Evolutionary conservation across 30 jellyfish, hydroid and myxozoan genomes (phyloP), one percentile per base, ranked within the genome.

Genomic region (Rhopilema esculentum): DNA sequence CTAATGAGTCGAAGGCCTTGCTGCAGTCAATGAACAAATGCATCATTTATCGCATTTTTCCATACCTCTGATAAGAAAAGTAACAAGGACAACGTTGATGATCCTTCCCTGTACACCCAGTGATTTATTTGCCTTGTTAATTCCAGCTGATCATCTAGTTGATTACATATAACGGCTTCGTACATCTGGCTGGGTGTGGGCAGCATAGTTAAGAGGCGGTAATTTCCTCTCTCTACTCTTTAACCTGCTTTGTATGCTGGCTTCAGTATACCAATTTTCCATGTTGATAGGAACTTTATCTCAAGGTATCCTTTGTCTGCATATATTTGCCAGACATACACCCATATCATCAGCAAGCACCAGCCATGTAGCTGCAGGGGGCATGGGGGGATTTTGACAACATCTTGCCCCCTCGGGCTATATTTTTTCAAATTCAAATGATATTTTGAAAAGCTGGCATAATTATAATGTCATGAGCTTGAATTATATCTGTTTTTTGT

Each of bases 151-250:
- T 78, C 50, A 57, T 78, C 81, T 26, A 66, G 29, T 61, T 72
- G 87, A n/a, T 52, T 50, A 63, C 93, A 73, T 2, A 80, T 32
- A 23, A 70, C 72, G 21, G 85, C 71, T 67, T 73, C 93, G 4
- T 2, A 65, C 22, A 89, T 78, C 50, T 88, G 81, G 48, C 93
- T 89, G 57, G 89, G 86, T 4, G 82, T 81, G 66, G 93, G 52
- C 21, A 80, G 85, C 89, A 89, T 31, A 1, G 90, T 70, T 27
- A 69, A 61, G 4, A 90, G 97, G 16, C 90, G 66, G 71, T 80
- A 72, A 40, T 89, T 20, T 31, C 84, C 88, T 26, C 93, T 66
- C 27, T 24, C 84, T 63, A 23, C 53, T 64, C 51, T 71, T 48
- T 66, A 16, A 9, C 89, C 84, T 23, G 49, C 66, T 64, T 89